Evolutionary conservation across 2,888 invertebrate genomes (phyloP).

Genomic region (Trichopria drosophilae): DNA sequence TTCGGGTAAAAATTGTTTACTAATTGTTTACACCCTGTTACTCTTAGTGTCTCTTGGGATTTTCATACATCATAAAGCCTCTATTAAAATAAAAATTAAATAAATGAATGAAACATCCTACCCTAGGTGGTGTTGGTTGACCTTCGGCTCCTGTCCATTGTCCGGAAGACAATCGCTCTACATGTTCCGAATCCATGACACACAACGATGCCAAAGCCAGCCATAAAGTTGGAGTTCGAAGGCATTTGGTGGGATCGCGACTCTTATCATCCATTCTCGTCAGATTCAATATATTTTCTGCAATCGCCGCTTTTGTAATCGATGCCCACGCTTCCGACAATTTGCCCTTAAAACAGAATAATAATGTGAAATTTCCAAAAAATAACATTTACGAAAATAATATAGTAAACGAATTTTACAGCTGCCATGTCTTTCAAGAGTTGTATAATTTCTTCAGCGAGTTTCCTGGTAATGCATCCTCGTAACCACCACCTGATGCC

Average conservation of each 20-base stretch:
- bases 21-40: too few species aligned
- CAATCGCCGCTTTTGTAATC: conserved; percentile 85
- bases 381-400: background rate
- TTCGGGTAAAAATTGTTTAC: too few species aligned
- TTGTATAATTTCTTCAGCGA: conserved; percentile 85
- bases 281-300: conserved; percentile 81
- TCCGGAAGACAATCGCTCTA: conserved; percentile 77
- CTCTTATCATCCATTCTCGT: conserved; percentile 78
- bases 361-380: too few species aligned
- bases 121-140: conserved; percentile 62
- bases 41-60: too few species aligned
- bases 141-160: conserved; percentile 74
- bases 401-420: conserved; percentile 63
- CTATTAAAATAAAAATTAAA: background rate
- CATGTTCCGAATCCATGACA: conserved; percentile 88
- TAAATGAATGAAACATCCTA: conserved; percentile 41
- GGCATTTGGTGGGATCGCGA: conserved; percentile 75
- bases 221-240: conserved; percentile 87
- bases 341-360: conserved; percentile 85
- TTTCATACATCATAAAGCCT: background rate
- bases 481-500: conserved; percentile 80
- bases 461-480: conserved; percentile 80
- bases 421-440: conserved; percentile 90
- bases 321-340: conserved; percentile 83
- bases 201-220: conserved; percentile 89